A percentile compares a stretch with the other conserved stretches of the same genome.
These are phyloP conservation scores for Tenthredo mesomela DNA, from an alignment of 2,888 invertebrate genomes.

Conservation along the genomic window DNA sequence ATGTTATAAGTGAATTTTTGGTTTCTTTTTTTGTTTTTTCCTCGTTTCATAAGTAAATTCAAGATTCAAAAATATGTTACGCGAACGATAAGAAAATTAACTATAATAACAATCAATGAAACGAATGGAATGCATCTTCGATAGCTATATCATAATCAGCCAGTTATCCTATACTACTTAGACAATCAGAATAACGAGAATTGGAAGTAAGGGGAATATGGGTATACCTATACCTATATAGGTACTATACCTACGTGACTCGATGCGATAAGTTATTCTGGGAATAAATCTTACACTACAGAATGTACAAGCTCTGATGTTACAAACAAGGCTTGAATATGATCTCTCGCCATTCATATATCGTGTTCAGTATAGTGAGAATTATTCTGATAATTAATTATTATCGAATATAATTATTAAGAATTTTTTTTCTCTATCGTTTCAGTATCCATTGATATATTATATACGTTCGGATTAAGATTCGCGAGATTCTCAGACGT, in stretches of 20 bases:
- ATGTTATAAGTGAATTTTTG: too few species aligned
- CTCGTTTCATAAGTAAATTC: too few species aligned
- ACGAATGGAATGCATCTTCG: too few species aligned
- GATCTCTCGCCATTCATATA: background rate
- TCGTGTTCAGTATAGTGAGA: too few species aligned
- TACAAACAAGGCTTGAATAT: background rate
- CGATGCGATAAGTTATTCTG: background rate
- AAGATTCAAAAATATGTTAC: too few species aligned
- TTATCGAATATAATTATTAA: background rate
- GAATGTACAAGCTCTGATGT: background rate
- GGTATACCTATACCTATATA: background rate
- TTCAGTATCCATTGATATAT: background rate
- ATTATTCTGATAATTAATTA: background rate
- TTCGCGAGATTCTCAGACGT: background rate
- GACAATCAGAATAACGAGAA: background rate
- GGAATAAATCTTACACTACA: background rate
- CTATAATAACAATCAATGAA: too few species aligned
- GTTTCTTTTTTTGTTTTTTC: too few species aligned
- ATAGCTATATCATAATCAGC: background rate
- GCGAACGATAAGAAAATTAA: too few species aligned
- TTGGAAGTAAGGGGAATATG: background rate
- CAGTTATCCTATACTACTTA: background rate
- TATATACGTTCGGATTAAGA: too few species aligned
- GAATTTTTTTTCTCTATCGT: background rate
- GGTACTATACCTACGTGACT: background rate